A percentile compares a stretch with the other conserved stretches of the same genome.
Conservation (phyloP, 2,113 vertebrate genomes). For the Addax nasomaculatus region DNA sequence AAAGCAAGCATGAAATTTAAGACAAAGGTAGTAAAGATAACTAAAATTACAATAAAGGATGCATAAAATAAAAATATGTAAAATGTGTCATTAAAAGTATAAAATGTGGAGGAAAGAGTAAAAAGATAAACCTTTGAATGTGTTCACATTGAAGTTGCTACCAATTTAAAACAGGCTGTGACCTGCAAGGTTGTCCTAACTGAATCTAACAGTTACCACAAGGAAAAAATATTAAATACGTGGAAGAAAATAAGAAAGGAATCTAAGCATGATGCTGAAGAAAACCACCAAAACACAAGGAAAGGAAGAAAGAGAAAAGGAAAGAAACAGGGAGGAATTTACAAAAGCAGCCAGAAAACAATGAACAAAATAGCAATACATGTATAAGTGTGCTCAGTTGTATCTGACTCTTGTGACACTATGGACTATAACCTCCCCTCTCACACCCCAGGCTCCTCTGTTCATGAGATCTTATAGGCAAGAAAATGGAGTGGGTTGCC, state of each 20-base stretch:
- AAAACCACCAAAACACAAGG: background rate
- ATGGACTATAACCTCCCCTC: background rate
- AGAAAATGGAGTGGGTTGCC: background rate
- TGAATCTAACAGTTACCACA: background rate
- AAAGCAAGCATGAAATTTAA: background rate
- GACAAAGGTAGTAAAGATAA: background rate
- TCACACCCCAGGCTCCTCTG: background rate
- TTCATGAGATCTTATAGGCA: background rate
- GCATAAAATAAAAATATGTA: background rate
- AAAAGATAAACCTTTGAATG: background rate
- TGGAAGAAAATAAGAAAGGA: background rate
- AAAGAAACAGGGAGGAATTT: background rate
- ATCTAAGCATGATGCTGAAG: background rate
- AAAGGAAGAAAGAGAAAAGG: background rate
- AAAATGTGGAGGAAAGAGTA: background rate
- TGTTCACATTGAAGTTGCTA: background rate
- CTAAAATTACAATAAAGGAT: background rate
- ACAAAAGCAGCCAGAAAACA: background rate
- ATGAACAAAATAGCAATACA: accelerated
- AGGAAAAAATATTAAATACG: background rate
- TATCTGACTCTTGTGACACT: background rate
- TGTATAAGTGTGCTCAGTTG: accelerated
- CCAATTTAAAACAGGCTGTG: background rate
- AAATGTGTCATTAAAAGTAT: background rate
- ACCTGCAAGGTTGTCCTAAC: background rate